Evolutionary conservation across 1,140 invertebrate genomes (phyloP).

Genomic region (Drosophila novamexicana): DNA sequence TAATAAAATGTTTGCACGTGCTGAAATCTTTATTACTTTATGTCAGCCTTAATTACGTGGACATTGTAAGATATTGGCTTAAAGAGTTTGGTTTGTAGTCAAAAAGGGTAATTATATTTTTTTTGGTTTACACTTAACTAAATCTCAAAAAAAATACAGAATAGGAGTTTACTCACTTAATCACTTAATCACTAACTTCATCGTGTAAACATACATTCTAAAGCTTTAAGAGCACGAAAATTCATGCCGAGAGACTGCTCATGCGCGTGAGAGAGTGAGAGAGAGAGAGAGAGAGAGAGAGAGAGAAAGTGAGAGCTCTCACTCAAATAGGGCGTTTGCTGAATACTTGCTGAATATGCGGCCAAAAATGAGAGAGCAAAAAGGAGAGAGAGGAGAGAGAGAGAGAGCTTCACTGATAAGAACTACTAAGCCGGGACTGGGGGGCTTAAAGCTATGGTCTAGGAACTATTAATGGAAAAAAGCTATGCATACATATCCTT

Average conservation of each 20-base stretch:
- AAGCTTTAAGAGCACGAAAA: background rate
- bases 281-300: background rate
- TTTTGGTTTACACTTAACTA: too few species aligned
- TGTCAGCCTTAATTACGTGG: too few species aligned
- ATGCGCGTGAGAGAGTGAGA: conserved; percentile 7
- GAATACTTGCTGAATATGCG: conserved; percentile 51
- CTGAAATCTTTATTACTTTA: background rate
- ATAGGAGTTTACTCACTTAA: too few species aligned
- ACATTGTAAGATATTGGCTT: too few species aligned
- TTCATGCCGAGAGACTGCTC: conserved; percentile 6
- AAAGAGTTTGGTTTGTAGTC: too few species aligned
- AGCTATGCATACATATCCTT: conserved; percentile 7
- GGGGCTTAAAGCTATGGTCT: conserved; percentile 43
- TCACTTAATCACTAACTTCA: background rate
- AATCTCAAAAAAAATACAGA: too few species aligned
- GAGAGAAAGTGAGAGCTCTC: background rate
- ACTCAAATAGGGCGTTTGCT: conserved; percentile 33
- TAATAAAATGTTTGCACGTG: background rate
- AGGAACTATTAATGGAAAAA: conserved; percentile 50
- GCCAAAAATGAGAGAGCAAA: conserved; percentile 36
- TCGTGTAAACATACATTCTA: conserved; percentile 22
- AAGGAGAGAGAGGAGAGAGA: conserved; percentile 15
- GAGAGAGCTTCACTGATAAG: conserved; percentile 22
- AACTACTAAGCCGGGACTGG: conserved; percentile 8
- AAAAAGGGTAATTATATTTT: too few species aligned